Percentiles rank a stretch among this genome's conserved stretches.
Conservation (phyloP, 2,888 invertebrate species). For the Empis livida region DNA sequence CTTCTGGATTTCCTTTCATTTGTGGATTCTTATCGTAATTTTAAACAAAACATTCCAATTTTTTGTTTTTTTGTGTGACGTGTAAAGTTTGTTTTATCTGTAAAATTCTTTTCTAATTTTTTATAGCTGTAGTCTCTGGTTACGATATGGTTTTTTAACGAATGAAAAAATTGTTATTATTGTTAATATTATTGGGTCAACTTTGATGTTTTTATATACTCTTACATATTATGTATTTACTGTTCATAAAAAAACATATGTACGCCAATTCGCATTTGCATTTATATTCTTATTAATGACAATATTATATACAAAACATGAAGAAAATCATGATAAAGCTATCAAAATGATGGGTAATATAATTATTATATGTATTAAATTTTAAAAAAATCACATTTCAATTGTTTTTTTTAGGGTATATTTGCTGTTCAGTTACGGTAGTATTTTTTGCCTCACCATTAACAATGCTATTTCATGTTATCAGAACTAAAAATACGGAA, state of each 20-base stretch:
- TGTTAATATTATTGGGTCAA: constrained; percentile 62
- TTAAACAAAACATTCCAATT: constrained; percentile 3
- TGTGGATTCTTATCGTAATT: constrained; percentile 64
- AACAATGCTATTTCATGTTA: constrained; percentile 65
- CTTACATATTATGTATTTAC: constrained; percentile 60
- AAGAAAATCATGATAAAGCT: constrained; percentile 40
- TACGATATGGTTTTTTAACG: constrained; percentile 64
- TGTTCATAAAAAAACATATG: constrained; percentile 50
- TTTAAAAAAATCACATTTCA: background rate
- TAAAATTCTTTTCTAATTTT: constrained; percentile 4
- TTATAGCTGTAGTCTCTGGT: constrained; percentile 60
- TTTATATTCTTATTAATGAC: constrained; percentile 40
- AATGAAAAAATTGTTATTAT: constrained; percentile 55
- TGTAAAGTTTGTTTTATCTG: background rate
- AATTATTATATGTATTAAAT: constrained; percentile 6
- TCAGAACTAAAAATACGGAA: constrained; percentile 66
- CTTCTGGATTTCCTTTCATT: constrained; percentile 63
- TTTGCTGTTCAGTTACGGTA: constrained; percentile 61
- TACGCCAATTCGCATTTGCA: constrained; percentile 47
- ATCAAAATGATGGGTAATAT: constrained; percentile 48
- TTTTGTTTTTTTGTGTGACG: background rate
- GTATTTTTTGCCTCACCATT: constrained; percentile 74
- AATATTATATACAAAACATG: constrained; percentile 45
- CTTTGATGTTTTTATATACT: constrained; percentile 56
- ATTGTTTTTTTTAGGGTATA: constrained; percentile 38